Percentiles rank a stretch among this genome's conserved stretches.
These are phyloP conservation scores for Lacerta agilis DNA, from an alignment of 2,797 vertebrate genomes.

Conservation along the genomic window DNA sequence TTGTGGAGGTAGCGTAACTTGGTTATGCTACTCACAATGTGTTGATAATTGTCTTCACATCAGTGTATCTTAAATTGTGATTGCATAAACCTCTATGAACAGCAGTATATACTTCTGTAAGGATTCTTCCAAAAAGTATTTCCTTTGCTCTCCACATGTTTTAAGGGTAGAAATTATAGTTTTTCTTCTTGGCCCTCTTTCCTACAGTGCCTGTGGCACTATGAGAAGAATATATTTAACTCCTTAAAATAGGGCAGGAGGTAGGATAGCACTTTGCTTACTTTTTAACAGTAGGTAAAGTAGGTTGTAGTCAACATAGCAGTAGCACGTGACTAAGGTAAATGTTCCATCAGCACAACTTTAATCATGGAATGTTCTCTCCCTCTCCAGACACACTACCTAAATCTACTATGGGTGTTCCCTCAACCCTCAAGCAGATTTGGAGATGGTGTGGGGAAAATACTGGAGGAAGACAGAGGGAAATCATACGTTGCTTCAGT, in stretches of 20 bases:
- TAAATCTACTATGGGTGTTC: too few relatives aligned
- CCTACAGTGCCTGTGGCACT: not conserved
- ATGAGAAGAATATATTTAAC: not conserved
- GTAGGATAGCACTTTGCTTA: not conserved
- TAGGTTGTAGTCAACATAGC: too few relatives aligned
- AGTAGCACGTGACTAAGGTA: too few relatives aligned
- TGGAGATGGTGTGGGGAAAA: too few relatives aligned
- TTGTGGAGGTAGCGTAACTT: not conserved
- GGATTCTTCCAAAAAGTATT: not conserved
- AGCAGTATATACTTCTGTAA: not conserved
- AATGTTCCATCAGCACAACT: too few relatives aligned
- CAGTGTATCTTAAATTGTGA: not conserved
- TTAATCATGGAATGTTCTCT: too few relatives aligned
- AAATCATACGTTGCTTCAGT: too few relatives aligned
- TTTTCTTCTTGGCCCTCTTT: not conserved
- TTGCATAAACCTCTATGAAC: not conserved
- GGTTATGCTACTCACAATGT: not conserved
- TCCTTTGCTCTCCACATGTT: not conserved
- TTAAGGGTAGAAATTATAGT: not conserved
- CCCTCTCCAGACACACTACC: too few relatives aligned
- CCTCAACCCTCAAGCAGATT: too few relatives aligned
- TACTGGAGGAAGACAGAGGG: too few relatives aligned
- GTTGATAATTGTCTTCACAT: not conserved
- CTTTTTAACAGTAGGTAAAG: not conserved
- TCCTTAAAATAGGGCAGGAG: not conserved